Conservation (phyloP, 2,797 vertebrate genomes). For the Fistularia commersonii region DNA sequence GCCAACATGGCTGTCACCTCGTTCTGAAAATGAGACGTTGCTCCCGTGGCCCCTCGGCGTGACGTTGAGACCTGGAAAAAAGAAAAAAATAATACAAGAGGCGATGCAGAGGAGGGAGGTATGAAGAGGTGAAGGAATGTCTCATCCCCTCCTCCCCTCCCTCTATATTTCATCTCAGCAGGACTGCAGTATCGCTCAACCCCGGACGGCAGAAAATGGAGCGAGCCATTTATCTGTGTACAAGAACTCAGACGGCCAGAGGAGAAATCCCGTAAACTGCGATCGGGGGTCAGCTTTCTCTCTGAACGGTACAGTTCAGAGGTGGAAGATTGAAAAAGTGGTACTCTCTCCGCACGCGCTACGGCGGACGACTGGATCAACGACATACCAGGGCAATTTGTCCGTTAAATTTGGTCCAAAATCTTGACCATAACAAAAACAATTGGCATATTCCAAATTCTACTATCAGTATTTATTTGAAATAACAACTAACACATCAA, state of each 20-base stretch:
- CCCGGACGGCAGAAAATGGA: slow-evolving; percentile 31
- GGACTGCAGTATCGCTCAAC: slow-evolving; percentile 16
- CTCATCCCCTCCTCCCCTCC: slow-evolving; percentile 2
- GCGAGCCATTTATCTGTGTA: slow-evolving; percentile 25
- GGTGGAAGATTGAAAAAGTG: slow-evolving; percentile 24
- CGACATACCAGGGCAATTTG: slow-evolving; percentile 10
- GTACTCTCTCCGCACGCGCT: slow-evolving; percentile 4
- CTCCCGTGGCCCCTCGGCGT: slow-evolving; percentile 14
- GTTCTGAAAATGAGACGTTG: slow-evolving; percentile 36
- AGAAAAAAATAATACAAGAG: neutral
- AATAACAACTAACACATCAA: too few relatives aligned
- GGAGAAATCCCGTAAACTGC: slow-evolving; percentile 31
- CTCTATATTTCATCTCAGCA: slow-evolving; percentile 25
- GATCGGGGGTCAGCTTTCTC: slow-evolving; percentile 34
- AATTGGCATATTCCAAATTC: too few relatives aligned
- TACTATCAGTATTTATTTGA: too few relatives aligned
- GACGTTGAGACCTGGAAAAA: neutral
- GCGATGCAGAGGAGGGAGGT: slow-evolving; percentile 15
- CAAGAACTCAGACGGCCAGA: slow-evolving; percentile 15
- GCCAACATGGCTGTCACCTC: slow-evolving; percentile 47
- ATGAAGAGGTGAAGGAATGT: slow-evolving; percentile 24
- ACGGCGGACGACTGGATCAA: slow-evolving; percentile 1
- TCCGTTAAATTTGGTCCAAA: slow-evolving; percentile 1
- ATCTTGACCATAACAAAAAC: too few relatives aligned
- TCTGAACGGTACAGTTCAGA: slow-evolving; percentile 22